Evolutionary conservation across 2,888 invertebrate species (phyloP).

Genomic region (Coelopa pilipes): DNA sequence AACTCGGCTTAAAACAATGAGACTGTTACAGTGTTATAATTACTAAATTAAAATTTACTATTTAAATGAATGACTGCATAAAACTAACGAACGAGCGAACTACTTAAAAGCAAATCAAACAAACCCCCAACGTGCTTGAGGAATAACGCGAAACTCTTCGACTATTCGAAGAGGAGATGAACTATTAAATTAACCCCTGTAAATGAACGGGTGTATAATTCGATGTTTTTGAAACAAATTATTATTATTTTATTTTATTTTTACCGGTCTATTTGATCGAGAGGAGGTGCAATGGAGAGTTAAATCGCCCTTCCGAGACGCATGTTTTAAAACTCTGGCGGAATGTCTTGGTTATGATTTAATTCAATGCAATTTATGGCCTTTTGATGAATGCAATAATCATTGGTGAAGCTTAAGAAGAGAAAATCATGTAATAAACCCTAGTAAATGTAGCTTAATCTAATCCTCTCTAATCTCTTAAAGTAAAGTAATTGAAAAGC

Average conservation of each 20-base stretch:
- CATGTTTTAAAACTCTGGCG: background rate
- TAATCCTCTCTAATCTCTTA: background rate
- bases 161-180: background rate
- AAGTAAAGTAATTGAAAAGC: too few species aligned
- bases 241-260: background rate
- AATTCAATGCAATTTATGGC: background rate
- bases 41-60: background rate
- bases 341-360: background rate
- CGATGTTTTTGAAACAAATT: background rate
- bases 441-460: conserved; percentile 11
- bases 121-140: background rate
- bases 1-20: conserved; percentile 45
- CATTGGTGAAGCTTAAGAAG: too few species aligned
- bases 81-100: background rate
- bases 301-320: background rate
- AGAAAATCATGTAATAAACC: too few species aligned
- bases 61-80: background rate
- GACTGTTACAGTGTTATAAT: conserved; percentile 44
- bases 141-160: background rate
- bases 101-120: background rate
- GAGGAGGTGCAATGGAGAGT: background rate
- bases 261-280: background rate
- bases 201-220: background rate
- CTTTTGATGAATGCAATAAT: conserved; percentile 2
- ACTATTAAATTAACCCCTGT: background rate